Base-by-base conservation (phyloP, 1,140 invertebrate species). In the Calliphora vicina region DNA sequence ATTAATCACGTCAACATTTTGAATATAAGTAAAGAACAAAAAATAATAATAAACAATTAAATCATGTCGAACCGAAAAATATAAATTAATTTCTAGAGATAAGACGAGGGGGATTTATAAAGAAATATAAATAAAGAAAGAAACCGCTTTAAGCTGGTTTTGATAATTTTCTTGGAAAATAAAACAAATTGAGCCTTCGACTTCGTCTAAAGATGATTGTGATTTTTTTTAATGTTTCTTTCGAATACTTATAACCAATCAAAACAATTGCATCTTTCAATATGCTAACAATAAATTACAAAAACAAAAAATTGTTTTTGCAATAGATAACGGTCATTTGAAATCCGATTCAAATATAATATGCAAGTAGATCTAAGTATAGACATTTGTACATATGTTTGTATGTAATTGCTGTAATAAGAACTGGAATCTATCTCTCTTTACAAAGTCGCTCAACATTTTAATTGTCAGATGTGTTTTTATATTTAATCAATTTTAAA, bases 131-230 rank as follows among this genome's bases (percentile, higher is more conserved):
- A 35, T 5, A 35, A 35, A 35, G 35, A 35, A 35, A 35, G n/a
- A 67, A 67, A 67, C 61, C n/a, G 61, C 5, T 23, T 67, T 23
- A 23, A 67, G 12, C 61, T 8, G 61, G 61, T 67, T 67, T 50
- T 50, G 12, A 50, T 17, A 50, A 15, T 35, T 35, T 29, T 35
- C 10, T 15, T 67, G 9, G 25, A 67, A 67, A 67, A 23, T 67
- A 67, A 67, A 25, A 67, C 45, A 17, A 50, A 50, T 10, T 67
- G n/a, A 25, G 20, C 61, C 61, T 67, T 67, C 61, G 61, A 67
- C 61, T 67, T 67, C 23, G 61, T 67, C 61, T 67, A 25, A 10
- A 67, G n/a, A 67, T 67, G 57, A 67, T 67, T 67, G 61, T 67
- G 45, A 45, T 67, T 23, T 20, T 20, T 67, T 67, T 67, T 20